Conservation (phyloP, 2,797 vertebrate genomes). For the Megalops cyprinoides region DNA sequence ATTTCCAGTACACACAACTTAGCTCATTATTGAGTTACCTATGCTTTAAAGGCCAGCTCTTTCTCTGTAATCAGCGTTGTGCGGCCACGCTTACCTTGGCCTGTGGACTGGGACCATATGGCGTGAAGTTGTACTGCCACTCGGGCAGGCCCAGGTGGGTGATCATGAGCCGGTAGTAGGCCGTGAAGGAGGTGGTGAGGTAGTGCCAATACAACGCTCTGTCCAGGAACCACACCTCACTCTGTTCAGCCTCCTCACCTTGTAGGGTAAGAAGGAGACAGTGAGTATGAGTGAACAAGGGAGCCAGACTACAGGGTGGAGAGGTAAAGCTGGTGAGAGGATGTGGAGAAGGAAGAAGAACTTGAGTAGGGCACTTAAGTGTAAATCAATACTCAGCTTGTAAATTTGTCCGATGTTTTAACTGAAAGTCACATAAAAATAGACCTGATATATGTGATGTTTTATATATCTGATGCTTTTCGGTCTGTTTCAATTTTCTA, state of each 20-base stretch:
- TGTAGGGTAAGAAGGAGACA: neutral
- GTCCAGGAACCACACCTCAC: constrained; percentile 95
- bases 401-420: too few relatives aligned
- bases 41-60: neutral
- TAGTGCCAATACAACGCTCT: constrained; percentile 94
- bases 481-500: too few relatives aligned
- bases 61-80: too few relatives aligned
- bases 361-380: too few relatives aligned
- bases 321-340: neutral
- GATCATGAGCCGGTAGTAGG: constrained; percentile 94
- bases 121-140: constrained; percentile 93
- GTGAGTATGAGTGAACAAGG: neutral
- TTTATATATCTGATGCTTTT: too few relatives aligned
- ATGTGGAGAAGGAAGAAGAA: neutral
- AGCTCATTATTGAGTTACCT: too few relatives aligned
- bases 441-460: too few relatives aligned
- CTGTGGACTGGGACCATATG: constrained; percentile 90
- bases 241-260: constrained; percentile 79
- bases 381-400: too few relatives aligned
- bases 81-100: constrained; percentile 80
- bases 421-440: too few relatives aligned
- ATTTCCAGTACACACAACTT: too few relatives aligned
- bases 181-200: constrained; percentile 86
- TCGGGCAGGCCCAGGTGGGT: constrained; percentile 93
- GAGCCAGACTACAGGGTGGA: too few relatives aligned